Conservation (phyloP, 2,113 vertebrate species). For the Hippocampus comes region DNA sequence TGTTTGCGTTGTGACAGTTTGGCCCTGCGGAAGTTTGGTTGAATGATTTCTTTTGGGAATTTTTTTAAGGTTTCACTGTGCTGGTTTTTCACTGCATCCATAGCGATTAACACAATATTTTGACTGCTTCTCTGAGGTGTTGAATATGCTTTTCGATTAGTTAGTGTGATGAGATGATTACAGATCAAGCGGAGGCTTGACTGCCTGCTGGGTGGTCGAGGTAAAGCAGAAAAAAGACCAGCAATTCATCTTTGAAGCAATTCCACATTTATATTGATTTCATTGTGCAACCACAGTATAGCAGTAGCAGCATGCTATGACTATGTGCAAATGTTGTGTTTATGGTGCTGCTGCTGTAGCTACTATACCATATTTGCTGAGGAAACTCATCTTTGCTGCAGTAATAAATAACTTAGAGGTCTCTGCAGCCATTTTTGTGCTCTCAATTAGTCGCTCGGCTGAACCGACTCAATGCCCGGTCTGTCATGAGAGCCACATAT, state of each 20-base stretch:
- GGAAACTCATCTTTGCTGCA: slow-evolving; percentile 63
- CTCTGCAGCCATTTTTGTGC: slow-evolving; percentile 61
- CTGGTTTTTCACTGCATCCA: neutral
- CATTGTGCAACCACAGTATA: neutral
- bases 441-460: slow-evolving; percentile 65
- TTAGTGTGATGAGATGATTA: neutral
- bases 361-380: slow-evolving; percentile 50
- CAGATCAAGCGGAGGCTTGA: slow-evolving; percentile 19
- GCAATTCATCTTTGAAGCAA: slow-evolving; percentile 15
- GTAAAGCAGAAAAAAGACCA: slow-evolving; percentile 3
- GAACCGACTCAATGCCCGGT: slow-evolving; percentile 44
- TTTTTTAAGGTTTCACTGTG: neutral
- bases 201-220: slow-evolving; percentile 1
- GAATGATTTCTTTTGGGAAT: neutral
- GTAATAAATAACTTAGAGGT: slow-evolving; percentile 74
- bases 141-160: neutral
- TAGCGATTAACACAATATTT: neutral
- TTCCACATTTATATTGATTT: slow-evolving; percentile 24
- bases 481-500: slow-evolving; percentile 28
- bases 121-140: neutral
- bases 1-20: neutral
- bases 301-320: neutral
- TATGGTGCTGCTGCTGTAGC: slow-evolving; percentile 28
- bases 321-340: slow-evolving; percentile 16
- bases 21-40: neutral